Percentiles rank a stretch among this genome's conserved stretches.
These are phyloP conservation scores for Eurypyga helias DNA, from an alignment of 2,113 vertebrate species.

Conservation along the genomic window DNA sequence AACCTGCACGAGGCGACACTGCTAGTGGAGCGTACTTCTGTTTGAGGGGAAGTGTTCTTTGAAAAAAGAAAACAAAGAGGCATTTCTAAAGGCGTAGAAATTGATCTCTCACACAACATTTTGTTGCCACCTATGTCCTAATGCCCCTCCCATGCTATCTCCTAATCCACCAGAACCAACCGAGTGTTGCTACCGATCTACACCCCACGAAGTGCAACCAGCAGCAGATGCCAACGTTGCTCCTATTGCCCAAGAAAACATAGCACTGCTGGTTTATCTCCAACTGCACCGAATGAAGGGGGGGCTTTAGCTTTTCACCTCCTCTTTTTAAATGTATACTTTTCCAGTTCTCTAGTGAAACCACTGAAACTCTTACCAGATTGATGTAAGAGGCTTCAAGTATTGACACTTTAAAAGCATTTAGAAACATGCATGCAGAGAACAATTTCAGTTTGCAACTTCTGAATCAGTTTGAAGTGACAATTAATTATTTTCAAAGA, in stretches of 20 bases:
- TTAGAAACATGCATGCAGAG: not conserved
- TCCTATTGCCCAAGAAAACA: not conserved
- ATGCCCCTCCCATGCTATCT: not conserved
- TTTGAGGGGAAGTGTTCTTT: rapidly evolving
- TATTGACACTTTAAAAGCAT: not conserved
- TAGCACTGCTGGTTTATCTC: not conserved
- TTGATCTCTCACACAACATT: not conserved
- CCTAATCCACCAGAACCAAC: not conserved
- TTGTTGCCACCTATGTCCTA: not conserved
- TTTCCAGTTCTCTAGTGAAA: not conserved
- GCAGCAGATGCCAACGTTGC: rapidly evolving
- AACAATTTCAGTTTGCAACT: not conserved
- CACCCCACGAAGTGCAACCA: not conserved
- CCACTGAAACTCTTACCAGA: not conserved
- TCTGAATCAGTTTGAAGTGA: not conserved
- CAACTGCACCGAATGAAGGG: not conserved
- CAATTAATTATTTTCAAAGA: not conserved
- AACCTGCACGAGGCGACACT: rapidly evolving
- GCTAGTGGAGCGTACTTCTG: rapidly evolving
- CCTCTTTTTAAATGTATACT: not conserved
- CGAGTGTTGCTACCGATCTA: rapidly evolving
- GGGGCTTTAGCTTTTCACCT: not conserved
- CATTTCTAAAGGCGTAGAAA: not conserved
- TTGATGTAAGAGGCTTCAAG: not conserved
- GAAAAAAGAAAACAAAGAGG: not conserved